Conservation (phyloP, 2,888 invertebrate genomes). For the Onchidella celtica region DNA sequence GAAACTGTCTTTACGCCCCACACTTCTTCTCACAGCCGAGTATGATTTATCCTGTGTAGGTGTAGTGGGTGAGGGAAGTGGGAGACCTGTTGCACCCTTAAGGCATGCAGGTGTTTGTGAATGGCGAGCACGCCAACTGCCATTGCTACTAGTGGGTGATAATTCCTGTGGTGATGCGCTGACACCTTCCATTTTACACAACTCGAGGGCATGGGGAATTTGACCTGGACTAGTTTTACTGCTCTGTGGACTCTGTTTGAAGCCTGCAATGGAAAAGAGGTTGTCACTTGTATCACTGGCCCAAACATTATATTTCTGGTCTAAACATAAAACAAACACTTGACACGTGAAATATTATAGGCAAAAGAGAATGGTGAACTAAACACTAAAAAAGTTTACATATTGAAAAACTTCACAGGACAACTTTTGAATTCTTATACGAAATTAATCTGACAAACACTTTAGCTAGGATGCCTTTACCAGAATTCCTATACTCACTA, state of each 20-base stretch:
- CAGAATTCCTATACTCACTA: too few relatives aligned
- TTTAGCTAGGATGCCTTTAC: too few relatives aligned
- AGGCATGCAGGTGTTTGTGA: slow-evolving; percentile 49
- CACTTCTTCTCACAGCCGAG: slow-evolving; percentile 63
- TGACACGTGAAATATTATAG: too few relatives aligned
- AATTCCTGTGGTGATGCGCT: slow-evolving; percentile 47
- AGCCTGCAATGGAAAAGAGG: too few relatives aligned
- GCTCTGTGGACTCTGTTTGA: slow-evolving; percentile 51
- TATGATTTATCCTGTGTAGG: slow-evolving; percentile 30
- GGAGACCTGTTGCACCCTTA: slow-evolving; percentile 27
- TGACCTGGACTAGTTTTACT: slow-evolving; percentile 61
- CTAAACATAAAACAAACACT: too few relatives aligned
- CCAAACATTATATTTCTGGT: too few relatives aligned
- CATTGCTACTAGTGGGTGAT: slow-evolving; percentile 65
- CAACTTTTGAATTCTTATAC: too few relatives aligned
- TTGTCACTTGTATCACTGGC: too few relatives aligned
- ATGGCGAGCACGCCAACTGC: slow-evolving; percentile 65
- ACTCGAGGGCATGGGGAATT: slow-evolving; percentile 54
- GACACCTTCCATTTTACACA: slow-evolving; percentile 54
- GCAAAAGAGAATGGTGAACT: too few relatives aligned
- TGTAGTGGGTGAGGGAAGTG: slow-evolving; percentile 44
- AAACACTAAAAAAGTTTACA: too few relatives aligned
- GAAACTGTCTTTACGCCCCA: slow-evolving; percentile 69
- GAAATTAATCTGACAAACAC: too few relatives aligned
- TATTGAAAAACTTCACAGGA: too few relatives aligned